Conservation (phyloP, 2,888 invertebrate species). For the Drosophila phalerata region DNA sequence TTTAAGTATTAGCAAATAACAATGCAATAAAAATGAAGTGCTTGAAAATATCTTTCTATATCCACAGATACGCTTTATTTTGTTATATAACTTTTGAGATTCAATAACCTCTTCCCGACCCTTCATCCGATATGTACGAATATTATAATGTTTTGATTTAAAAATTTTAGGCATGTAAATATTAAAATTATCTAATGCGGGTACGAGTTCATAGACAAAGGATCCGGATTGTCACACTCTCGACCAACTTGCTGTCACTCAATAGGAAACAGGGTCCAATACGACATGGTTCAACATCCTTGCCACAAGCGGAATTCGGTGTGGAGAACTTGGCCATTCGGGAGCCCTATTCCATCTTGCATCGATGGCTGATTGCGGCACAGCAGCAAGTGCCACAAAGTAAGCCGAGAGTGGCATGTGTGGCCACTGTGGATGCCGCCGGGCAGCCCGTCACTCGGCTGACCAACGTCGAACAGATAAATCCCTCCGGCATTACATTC, state of each 20-base stretch:
- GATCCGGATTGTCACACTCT: slow-evolving; percentile 13
- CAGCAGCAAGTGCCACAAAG: slow-evolving; percentile 89
- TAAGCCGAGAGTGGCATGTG: slow-evolving; percentile 95
- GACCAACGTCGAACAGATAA: slow-evolving; percentile 94
- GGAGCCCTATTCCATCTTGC: slow-evolving; percentile 93
- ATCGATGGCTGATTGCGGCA: slow-evolving; percentile 93
- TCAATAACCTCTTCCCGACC: not conserved
- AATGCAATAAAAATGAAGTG: too few relatives aligned
- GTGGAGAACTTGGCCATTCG: slow-evolving; percentile 91
- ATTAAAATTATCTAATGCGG: slow-evolving; percentile 23
- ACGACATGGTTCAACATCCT: not conserved
- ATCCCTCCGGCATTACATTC: slow-evolving; percentile 94
- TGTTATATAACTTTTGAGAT: not conserved
- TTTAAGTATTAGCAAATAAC: too few relatives aligned
- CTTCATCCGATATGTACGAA: slow-evolving; percentile 2
- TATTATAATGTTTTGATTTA: not conserved
- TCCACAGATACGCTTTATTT: too few relatives aligned
- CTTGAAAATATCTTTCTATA: too few relatives aligned
- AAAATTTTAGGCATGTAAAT: slow-evolving; percentile 9
- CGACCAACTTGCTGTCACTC: slow-evolving; percentile 17
- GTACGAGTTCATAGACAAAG: slow-evolving; percentile 4
- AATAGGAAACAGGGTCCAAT: not conserved
- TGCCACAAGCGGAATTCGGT: not conserved
- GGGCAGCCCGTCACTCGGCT: slow-evolving; percentile 95
- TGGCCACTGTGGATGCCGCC: slow-evolving; percentile 93